phyloP scores from a whole-genome alignment of 2,888 invertebrate genomes.

The Isoperla grammatica region DNA sequence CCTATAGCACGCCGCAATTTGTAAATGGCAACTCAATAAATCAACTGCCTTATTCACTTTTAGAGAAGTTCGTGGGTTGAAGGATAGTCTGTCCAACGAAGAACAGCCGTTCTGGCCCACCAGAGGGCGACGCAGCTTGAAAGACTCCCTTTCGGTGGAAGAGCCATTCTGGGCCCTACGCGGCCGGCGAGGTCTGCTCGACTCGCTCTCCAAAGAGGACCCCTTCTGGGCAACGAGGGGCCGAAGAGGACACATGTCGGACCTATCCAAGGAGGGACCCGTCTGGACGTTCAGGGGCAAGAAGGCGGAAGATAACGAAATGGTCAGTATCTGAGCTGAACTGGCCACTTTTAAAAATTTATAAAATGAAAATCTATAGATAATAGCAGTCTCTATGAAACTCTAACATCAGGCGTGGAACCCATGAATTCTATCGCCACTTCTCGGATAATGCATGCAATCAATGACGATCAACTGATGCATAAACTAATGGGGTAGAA shows the following conservation, averaged over 20 bases:
- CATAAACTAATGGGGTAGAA: no score
- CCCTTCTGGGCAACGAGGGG: slow-evolving; percentile 29
- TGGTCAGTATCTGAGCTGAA: background rate
- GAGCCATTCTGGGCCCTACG: slow-evolving; percentile 29
- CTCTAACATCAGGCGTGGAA: no score
- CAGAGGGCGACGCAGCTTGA: slow-evolving; percentile 21
- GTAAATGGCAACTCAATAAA: no score
- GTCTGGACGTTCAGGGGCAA: slow-evolving; percentile 29
- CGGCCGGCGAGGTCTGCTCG: slow-evolving; percentile 14
- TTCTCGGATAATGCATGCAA: no score
- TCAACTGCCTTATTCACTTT: no score
- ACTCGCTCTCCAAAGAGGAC: slow-evolving; percentile 7
- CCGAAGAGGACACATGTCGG: background rate
- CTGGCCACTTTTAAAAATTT: no score
- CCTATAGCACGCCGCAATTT: no score
- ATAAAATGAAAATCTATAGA: no score
- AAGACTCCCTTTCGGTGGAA: slow-evolving; percentile 10
- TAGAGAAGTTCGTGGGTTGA: slow-evolving; percentile 23
- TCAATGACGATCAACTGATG: no score
- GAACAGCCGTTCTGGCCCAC: slow-evolving; percentile 29
- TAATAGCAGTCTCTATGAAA: no score
- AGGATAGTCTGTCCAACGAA: background rate
- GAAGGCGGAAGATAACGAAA: slow-evolving; percentile 2
- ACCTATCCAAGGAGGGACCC: slow-evolving; percentile 11
- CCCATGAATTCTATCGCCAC: no score